phyloP scores from a whole-genome alignment of 1,140 invertebrate genomes.

The Diorhabda sublineata region DNA sequence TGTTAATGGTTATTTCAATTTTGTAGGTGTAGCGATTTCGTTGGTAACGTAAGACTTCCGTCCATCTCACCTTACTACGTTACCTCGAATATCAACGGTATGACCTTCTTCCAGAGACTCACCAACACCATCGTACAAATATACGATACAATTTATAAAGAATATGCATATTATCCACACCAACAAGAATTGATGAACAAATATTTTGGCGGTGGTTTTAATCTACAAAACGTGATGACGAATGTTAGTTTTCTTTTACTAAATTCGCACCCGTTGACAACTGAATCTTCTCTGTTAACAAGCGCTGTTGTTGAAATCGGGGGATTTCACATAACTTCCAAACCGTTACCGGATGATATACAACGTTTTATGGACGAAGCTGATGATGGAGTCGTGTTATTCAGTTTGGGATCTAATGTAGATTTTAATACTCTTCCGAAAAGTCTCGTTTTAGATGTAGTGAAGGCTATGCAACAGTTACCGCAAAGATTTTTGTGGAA shows the following conservation, averaged over 20 bases:
- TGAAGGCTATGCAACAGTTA: conserved; percentile 52
- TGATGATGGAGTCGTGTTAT: conserved; percentile 61
- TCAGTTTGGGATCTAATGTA: conserved; percentile 62
- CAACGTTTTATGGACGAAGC: conserved; percentile 57
- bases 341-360: conserved; percentile 49
- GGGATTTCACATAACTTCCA: conserved; percentile 35
- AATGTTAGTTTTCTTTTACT: conserved; percentile 36
- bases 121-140: not conserved
- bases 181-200: conserved; percentile 5
- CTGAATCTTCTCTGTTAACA: conserved; percentile 33
- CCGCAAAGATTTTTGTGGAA: conserved; percentile 65
- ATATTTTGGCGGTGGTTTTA: conserved; percentile 5
- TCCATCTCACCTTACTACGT: not conserved
- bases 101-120: conserved; percentile 8
- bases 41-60: conserved; percentile 5
- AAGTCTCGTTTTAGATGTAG: conserved; percentile 49
- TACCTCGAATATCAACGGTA: not conserved
- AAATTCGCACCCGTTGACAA: conserved; percentile 39
- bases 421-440: conserved; percentile 48
- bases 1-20: not conserved
- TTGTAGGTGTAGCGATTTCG: not conserved
- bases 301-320: conserved; percentile 32
- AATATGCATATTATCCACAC: not conserved
- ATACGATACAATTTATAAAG: conserved; percentile 7
- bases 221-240: not conserved